Percentiles rank a stretch among this genome's conserved stretches.
phyloP scores from a whole-genome alignment of 2,888 invertebrate species.

The Chelonus formosanus region DNA sequence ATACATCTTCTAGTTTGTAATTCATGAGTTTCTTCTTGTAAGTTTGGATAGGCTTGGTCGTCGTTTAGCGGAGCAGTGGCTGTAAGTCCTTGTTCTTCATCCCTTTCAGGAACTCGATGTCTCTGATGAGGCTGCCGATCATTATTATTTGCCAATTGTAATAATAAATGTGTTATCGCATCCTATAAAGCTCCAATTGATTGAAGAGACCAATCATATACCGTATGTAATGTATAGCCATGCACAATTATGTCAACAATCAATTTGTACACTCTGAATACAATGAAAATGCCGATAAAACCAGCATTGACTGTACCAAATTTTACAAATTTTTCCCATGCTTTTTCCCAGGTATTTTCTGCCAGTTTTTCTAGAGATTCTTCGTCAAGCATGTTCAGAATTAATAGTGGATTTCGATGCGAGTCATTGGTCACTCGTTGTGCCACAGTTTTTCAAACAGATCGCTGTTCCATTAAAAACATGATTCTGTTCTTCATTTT shows the following conservation, averaged over 20 bases:
- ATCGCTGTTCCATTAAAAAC: background rate
- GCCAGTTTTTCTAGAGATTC: conserved; percentile 30
- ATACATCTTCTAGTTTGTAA: too few species aligned
- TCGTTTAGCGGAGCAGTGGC: too few species aligned
- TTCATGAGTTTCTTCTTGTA: too few species aligned
- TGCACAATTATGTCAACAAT: background rate
- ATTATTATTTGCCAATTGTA: conserved; percentile 12
- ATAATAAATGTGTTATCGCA: conserved; percentile 4
- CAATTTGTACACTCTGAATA: conserved; percentile 5
- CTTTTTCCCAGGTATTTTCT: conserved; percentile 10
- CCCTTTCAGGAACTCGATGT: too few species aligned
- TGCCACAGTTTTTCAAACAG: conserved; percentile 27
- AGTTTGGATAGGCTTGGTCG: too few species aligned
- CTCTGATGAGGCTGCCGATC: background rate
- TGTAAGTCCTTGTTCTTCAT: too few species aligned
- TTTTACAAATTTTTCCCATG: conserved; percentile 21
- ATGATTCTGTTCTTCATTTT: conserved; percentile 31
- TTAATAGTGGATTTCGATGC: background rate
- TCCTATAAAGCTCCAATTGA: conserved; percentile 18
- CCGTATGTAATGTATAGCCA: too few species aligned
- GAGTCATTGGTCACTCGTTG: conserved; percentile 14
- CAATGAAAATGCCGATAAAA: conserved; percentile 8
- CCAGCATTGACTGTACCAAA: conserved; percentile 30
- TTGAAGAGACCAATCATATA: conserved; percentile 13
- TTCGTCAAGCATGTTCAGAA: conserved; percentile 35